Evolutionary conservation across 2,888 invertebrate genomes (phyloP), one percentile per base, ranked within the genome.

Genomic region (Biston betularia): DNA sequence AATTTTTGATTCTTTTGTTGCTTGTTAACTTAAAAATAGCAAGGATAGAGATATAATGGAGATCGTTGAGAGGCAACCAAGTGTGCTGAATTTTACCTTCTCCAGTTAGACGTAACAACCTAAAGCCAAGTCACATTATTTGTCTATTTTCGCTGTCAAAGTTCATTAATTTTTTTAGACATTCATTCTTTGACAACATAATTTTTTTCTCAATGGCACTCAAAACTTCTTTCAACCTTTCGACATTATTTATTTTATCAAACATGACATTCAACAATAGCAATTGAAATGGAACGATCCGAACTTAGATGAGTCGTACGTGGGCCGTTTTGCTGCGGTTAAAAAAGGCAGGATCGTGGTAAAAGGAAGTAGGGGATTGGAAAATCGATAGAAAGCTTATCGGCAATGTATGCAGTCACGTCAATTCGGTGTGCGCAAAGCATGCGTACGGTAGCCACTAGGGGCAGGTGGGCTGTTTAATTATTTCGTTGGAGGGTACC

Each of bases 341-440:
- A 73, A 78, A 79, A 77, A 62, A 55, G 48, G 74, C 71, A 70
- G 73, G 58, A 78, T 76, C 66, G 74, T 70, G 72, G 68, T 77
- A 58, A 69, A 69, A 67, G 73, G 69, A 74, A 79, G 77, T 73
- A 76, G 82, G 81, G 84, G 76, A 77, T 78, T 61, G 73, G 76
- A 75, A 85, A 87, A 87, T 85, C 87, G 81, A 86, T 87, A 84
- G 68, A 63, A 69, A 79, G 80, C 79, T 83, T 83, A 84, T 84
- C 81, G 75, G 70, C 73, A 80, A 80, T 80, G 84, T 82, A 83
- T 84, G 79, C 79, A 80, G 83, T 80, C 84, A 85, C 83, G 83
- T 77, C 74, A 81, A 80, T 79, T 74, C 73, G 72, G 69, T 62
- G 71, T 72, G 79, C 79, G 79, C 77, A 69, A 70, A 71, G 66